Percentiles rank a stretch among this genome's conserved stretches.
Conservation (phyloP, 2,113 vertebrate genomes). For the Ibidorhyncha struthersii region DNA sequence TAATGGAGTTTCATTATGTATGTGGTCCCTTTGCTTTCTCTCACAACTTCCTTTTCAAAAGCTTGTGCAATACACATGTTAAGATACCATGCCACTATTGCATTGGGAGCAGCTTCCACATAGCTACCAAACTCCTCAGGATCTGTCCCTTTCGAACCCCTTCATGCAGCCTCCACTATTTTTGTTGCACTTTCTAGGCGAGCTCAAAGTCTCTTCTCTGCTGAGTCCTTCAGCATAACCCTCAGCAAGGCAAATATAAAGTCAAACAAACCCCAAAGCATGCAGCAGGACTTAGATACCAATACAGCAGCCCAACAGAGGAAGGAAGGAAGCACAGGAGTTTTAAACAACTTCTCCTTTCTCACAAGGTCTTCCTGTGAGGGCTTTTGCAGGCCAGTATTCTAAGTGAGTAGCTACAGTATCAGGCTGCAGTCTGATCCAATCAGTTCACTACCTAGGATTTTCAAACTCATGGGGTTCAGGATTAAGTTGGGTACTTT, state of each 20-base stretch:
- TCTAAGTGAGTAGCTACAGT: not conserved
- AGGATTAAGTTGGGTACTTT: not conserved
- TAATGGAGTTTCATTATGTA: slow-evolving; percentile 64
- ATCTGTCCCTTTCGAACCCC: not conserved
- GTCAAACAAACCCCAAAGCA: not conserved
- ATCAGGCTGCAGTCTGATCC: not conserved
- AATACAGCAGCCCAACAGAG: not conserved
- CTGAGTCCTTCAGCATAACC: not conserved
- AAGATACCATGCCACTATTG: not conserved
- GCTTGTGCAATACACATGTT: not conserved
- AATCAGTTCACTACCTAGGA: not conserved
- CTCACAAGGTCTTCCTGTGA: not conserved
- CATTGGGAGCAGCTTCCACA: not conserved
- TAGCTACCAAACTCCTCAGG: not conserved
- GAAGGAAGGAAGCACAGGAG: not conserved
- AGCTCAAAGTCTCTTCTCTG: not conserved
- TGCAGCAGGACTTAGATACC: not conserved
- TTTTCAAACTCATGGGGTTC: not conserved
- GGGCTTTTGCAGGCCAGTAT: not conserved
- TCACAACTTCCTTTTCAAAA: slow-evolving; percentile 48
- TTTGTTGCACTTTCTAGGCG: not conserved
- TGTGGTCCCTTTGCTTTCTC: slow-evolving; percentile 65
- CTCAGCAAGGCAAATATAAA: not conserved
- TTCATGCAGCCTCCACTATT: not conserved
- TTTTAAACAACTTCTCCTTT: slow-evolving; percentile 1